phyloP scores from a whole-genome alignment of 1,140 invertebrate species.

The Ostrea edulis region DNA sequence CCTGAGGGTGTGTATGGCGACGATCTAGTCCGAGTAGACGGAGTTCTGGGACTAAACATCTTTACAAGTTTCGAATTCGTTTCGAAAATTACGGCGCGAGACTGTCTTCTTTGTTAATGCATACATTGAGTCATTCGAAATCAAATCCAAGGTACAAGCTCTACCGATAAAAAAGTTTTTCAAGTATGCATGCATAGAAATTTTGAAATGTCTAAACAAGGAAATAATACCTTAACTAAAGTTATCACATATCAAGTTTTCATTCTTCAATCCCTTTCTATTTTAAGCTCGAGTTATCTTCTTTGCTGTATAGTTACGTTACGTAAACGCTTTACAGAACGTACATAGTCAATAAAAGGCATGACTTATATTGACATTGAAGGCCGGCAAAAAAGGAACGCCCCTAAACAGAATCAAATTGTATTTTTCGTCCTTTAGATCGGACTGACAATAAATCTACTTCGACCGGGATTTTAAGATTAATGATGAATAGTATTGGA shows the following conservation, averaged over 20 bases:
- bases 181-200: neutral
- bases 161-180: neutral
- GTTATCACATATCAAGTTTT: neutral
- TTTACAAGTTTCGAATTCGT: neutral
- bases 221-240: neutral
- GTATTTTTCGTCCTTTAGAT: neutral
- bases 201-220: neutral
- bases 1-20: neutral
- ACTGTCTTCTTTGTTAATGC: neutral
- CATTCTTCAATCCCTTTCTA: neutral
- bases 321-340: neutral
- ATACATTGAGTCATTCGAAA: neutral
- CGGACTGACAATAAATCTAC: neutral
- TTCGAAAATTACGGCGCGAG: constrained; percentile 36
- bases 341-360: neutral
- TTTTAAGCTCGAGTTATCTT: neutral
- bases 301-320: neutral
- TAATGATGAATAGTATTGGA: neutral
- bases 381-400: constrained; percentile 4
- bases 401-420: neutral
- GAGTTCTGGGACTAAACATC: constrained; percentile 26
- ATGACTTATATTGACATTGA: neutral
- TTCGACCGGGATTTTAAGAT: neutral
- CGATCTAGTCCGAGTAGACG: neutral
- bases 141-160: too few relatives aligned